Base-by-base conservation (phyloP, 2,888 invertebrate species). In the Apotomis capreana region DNA sequence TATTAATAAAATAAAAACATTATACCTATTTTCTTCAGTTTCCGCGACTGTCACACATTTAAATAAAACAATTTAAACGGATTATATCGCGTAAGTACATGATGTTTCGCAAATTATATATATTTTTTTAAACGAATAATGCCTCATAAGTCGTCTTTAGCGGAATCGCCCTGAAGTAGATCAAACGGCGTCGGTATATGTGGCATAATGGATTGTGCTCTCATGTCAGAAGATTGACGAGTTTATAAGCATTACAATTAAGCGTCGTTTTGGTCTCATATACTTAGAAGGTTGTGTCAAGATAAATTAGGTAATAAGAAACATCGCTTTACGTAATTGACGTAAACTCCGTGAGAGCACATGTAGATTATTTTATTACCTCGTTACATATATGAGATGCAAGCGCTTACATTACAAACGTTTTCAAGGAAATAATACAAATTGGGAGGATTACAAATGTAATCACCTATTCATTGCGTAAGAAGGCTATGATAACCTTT, bases 301-400 rank as follows among this genome's bases (percentile, higher is more conserved):
- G 64, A 65, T 54, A 60, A 70, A 65, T 70, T 54, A 46, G 64
- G 59, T 54, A 60, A 65, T 70, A 70, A 44, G 64, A 70, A 44
- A 44, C 63, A 54, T 69, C 13, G 5, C 26, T 37, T 37, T 4
- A 40, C 12, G 37, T 52, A 59, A 59, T 68, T 37, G 51, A 59
- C 49, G 57, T 49, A 36, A 49, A 51, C 40, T 26, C 49, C 15
- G 15, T n/a, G 59, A 36, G n/a, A 4, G 26, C 51, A 12, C n/a
- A 3, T 9, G 0, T 10, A 13, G 54, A 15, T 5, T 40, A 58
- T 9, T 49, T 49, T 6, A 3, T 49, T 8, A 49, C 49, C 44
- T 5, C 3, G 44, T 9, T 49, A 49, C 49, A 49, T 9, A 49
- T 49, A 0, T 49, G 10, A 26, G 26, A 26, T 1, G 3, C 10